phyloP scores from a whole-genome alignment of 2,888 invertebrate genomes.

The Stenodema calcarata region DNA sequence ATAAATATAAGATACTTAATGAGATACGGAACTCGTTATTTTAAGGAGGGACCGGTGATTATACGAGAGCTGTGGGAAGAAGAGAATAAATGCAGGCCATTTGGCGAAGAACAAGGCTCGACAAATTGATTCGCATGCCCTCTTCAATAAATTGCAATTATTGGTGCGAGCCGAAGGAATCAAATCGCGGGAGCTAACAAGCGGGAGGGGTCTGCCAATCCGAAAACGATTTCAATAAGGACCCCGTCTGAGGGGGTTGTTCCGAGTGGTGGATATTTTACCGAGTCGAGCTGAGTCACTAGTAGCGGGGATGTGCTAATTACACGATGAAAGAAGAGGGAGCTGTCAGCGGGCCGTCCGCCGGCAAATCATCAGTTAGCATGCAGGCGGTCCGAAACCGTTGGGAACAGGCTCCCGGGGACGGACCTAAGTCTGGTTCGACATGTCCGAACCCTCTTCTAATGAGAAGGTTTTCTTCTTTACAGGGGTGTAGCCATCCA shows the following conservation, averaged over 20 bases:
- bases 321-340: conserved; percentile 27
- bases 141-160: conserved; percentile 18
- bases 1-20: not conserved
- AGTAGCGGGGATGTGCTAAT: conserved; percentile 31
- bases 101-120: not conserved
- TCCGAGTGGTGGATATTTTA: conserved; percentile 28
- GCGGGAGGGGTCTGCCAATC: conserved; percentile 5
- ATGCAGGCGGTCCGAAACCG: not conserved
- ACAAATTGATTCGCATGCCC: conserved; percentile 14
- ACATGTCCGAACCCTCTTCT: not conserved
- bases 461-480: not conserved
- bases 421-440: not conserved
- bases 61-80: not conserved
- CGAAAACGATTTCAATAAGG: conserved; percentile 34
- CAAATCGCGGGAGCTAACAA: conserved; percentile 15
- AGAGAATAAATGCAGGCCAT: not conserved
- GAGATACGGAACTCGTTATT: not conserved
- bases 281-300: conserved; percentile 18
- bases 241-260: not conserved
- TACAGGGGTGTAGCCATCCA: not conserved
- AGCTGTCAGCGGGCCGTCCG: conserved; percentile 30
- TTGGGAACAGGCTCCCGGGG: not conserved
- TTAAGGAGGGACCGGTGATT: not conserved
- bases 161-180: not conserved
- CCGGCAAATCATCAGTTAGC: conserved; percentile 11